Conservation (phyloP, 2,797 vertebrate species). For the Anisognathus igniventris region DNA sequence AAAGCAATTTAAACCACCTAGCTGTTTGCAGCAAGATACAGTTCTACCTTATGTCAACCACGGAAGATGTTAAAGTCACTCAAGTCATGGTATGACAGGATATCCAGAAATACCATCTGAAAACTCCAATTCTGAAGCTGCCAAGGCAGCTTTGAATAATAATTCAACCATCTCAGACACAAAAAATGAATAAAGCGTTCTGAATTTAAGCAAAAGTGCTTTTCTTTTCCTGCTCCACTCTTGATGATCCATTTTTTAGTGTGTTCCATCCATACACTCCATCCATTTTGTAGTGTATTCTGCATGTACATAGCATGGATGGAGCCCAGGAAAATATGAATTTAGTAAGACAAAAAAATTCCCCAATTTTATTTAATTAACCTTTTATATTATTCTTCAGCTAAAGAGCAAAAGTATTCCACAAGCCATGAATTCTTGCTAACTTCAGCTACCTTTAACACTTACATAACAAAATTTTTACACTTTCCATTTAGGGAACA, state of each 20-base stretch:
- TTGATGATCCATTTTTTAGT: neutral
- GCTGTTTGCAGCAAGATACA: neutral
- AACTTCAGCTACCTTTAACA: neutral
- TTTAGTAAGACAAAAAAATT: neutral
- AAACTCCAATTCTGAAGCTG: neutral
- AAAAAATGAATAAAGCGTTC: neutral
- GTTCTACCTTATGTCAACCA: neutral
- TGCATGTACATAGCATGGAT: accelerated
- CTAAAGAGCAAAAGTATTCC: neutral
- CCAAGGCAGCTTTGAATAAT: neutral
- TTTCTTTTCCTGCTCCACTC: neutral
- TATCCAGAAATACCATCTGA: neutral
- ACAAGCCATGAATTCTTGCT: neutral
- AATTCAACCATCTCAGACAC: neutral
- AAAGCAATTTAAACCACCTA: neutral
- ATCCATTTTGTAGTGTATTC: neutral
- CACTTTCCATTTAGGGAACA: neutral
- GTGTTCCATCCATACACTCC: neutral
- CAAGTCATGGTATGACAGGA: neutral
- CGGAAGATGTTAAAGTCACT: neutral
- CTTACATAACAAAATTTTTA: neutral
- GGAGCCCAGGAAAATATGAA: neutral
- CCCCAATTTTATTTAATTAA: neutral
- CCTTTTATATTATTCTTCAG: neutral
- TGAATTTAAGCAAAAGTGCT: neutral